Percentiles rank a stretch among this genome's conserved stretches.
Evolutionary conservation across 2,113 vertebrate genomes (phyloP).

Genomic region (Aspiorhynchus laticeps): DNA sequence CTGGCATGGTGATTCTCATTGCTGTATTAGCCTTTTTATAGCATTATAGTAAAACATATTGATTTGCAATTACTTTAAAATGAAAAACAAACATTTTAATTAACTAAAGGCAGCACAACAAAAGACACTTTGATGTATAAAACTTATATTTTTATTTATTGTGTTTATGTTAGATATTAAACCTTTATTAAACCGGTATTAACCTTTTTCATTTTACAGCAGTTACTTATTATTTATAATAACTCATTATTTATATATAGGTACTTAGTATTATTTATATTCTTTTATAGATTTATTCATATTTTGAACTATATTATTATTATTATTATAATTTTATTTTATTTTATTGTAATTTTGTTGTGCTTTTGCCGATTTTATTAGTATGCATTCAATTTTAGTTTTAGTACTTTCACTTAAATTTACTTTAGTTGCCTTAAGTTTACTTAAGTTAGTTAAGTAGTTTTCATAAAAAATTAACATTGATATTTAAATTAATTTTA

Average conservation of each 20-base stretch:
- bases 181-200: too few species aligned
- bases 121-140: too few species aligned
- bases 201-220: not conserved
- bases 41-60: not conserved
- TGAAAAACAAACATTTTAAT: not conserved
- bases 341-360: not conserved
- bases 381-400: not conserved
- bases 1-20: not conserved
- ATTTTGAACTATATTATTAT: not conserved
- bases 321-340: not conserved
- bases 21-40: not conserved
- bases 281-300: not conserved
- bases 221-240: not conserved
- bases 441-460: too few species aligned
- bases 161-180: too few species aligned
- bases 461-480: too few species aligned
- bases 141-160: too few species aligned
- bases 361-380: not conserved
- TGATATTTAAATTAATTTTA: not conserved
- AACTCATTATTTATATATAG: too few species aligned
- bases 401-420: not conserved
- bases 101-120: not conserved
- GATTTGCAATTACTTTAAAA: not conserved
- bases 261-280: not conserved
- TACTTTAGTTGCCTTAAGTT: too few species aligned